Conservation (phyloP, 1,140 invertebrate species). For the Brachionus calyciflorus region DNA sequence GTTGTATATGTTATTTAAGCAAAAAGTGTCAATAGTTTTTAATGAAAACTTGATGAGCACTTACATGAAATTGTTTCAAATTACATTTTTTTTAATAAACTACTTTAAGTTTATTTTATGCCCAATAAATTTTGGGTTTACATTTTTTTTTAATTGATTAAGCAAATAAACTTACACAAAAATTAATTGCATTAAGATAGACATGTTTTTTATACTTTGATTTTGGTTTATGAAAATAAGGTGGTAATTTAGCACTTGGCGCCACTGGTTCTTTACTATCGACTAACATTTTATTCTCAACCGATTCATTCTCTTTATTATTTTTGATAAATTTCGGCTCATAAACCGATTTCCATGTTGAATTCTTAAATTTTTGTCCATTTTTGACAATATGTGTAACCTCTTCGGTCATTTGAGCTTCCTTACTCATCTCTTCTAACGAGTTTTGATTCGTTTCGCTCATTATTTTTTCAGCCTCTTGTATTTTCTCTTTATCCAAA, state of each 20-base stretch:
- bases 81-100: too few species aligned
- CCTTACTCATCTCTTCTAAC: neutral
- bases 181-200: slow-evolving; percentile 1
- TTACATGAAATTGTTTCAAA: too few species aligned
- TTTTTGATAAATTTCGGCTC: slow-evolving; percentile 4
- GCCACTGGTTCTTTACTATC: neutral
- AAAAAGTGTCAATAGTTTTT: too few species aligned
- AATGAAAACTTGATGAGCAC: too few species aligned
- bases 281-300: neutral
- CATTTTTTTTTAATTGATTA: neutral
- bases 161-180: slow-evolving; percentile 13
- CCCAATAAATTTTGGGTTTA: neutral
- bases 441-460: neutral
- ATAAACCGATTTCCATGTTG: slow-evolving; percentile 8
- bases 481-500: slow-evolving; percentile 3
- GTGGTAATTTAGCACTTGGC: neutral
- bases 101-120: too few species aligned
- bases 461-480: neutral
- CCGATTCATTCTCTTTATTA: neutral
- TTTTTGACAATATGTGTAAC: neutral
- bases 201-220: slow-evolving; percentile 15
- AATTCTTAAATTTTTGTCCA: slow-evolving; percentile 25
- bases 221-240: neutral
- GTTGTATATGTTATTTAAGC: too few species aligned
- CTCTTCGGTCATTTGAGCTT: neutral